phyloP scores from a whole-genome alignment of 2,797 vertebrate genomes.

The Gouania willdenowi region DNA sequence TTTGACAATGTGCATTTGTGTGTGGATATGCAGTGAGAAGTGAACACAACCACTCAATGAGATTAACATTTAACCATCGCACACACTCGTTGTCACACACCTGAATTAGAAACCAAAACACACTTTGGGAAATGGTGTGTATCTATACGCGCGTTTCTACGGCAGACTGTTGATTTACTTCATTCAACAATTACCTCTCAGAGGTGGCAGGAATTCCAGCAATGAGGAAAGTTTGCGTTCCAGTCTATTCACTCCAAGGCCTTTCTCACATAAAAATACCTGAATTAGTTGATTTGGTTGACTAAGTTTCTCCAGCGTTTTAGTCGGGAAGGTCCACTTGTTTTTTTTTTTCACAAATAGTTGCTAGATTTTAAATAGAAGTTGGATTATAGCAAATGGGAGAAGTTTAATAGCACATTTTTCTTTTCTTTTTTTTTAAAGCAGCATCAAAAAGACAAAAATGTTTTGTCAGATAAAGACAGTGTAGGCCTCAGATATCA shows the following conservation, averaged over 20 bases:
- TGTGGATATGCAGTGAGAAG: conserved; percentile 44
- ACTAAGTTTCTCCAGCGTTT: conserved; percentile 41
- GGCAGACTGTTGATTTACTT: conserved; percentile 58
- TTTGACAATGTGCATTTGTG: conserved; percentile 39
- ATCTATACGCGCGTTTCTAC: conserved; percentile 1
- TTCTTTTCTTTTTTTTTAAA: no score
- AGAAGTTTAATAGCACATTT: no score
- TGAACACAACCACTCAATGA: conserved; percentile 57
- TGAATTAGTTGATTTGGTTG: conserved; percentile 51
- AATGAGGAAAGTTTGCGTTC: conserved; percentile 56
- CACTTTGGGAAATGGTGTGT: conserved; percentile 30
- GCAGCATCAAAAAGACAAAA: no score
- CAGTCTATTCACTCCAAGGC: conserved; percentile 23
- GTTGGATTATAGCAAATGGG: no score
- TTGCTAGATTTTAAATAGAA: no score
- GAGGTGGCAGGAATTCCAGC: conserved; percentile 66
- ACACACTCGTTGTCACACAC: conserved; percentile 47
- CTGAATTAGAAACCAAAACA: conserved; percentile 42
- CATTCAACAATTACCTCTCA: conserved; percentile 56
- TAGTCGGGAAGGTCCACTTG: conserved; percentile 30
- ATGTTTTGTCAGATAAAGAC: no score
- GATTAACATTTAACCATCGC: conserved; percentile 70
- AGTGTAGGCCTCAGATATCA: no score
- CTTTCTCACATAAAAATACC: conserved; percentile 63
- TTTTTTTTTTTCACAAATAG: no score